Base-by-base conservation (phyloP, 1,140 invertebrate species). In the Conus ventricosus region DNA sequence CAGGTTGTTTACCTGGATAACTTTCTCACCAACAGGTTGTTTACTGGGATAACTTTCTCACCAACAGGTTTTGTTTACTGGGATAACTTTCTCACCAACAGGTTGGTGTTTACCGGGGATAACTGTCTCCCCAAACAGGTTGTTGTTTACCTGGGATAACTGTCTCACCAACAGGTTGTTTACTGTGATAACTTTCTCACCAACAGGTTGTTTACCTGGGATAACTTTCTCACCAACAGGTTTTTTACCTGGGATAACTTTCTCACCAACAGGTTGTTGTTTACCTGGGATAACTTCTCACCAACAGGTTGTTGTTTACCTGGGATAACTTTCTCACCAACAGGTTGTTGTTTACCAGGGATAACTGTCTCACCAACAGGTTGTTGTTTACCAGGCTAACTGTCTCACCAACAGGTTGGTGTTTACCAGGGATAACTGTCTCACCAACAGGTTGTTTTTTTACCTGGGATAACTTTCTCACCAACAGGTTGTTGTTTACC, bases 11-110 rank as follows among this genome's bases (percentile, higher is more conserved):
- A 20, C 60, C 11, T 11, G 90, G 91, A 88, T 88, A 93, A 90
- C 93, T 92, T 91, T 89, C 39, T 57, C 75, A 67, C 54, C 54
- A 89, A 17, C 63, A 84, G 54, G 25, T 86, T 87, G 20, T 75
- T 75, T n/a, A n/a, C n/a, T n/a, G n/a, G n/a, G n/a, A n/a, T n/a
- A n/a, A n/a, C n/a, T n/a, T n/a, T 89, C 39, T 57, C 75, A 67
- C 54, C 54, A 89, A 17, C 63, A 67, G 60, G 60, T 23, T 15
- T 67, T 67, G 60, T 67, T 67, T 67, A 20, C 11, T 11, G 89
- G 90, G 91, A 88, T 88, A 93, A 90, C 93, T 92, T 91, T 89
- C 39, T 57, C 75, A 67, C 54, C 54, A 89, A 17, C 63, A 84
- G 54, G 25, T 86, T 87, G 20, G 67, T 25, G 20, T 11, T 39